Evolutionary conservation across 2,888 invertebrate genomes (phyloP).

Genomic region (Lasioglossum vierecki): DNA sequence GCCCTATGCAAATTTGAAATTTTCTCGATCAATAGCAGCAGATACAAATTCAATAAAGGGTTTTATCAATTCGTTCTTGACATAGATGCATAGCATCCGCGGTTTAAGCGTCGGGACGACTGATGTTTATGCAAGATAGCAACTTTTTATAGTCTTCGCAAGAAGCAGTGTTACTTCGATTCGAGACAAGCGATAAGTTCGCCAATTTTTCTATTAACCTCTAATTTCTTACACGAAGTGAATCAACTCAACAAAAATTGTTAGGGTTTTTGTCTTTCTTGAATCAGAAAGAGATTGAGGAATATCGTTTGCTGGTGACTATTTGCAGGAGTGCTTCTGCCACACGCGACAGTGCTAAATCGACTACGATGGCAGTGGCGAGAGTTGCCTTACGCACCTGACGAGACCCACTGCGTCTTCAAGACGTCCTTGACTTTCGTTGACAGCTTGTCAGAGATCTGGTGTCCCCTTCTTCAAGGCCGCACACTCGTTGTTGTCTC

Average conservation of each 20-base stretch:
- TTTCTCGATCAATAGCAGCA: no score
- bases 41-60: no score
- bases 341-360: constrained; percentile 91
- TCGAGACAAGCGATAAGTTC: no score
- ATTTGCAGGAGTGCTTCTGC: constrained; percentile 89
- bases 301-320: not conserved
- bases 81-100: not conserved
- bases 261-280: not conserved
- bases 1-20: no score
- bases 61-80: not conserved
- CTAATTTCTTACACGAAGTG: no score
- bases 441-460: constrained; percentile 94
- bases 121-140: not conserved
- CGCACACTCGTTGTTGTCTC: constrained; percentile 90
- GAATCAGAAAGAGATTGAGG: no score
- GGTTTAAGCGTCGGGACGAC: not conserved
- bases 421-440: constrained; percentile 97
- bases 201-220: no score
- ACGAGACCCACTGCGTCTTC: constrained; percentile 91
- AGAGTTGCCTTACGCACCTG: constrained; percentile 89
- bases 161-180: not conserved
- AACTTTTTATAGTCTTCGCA: not conserved
- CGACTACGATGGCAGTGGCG: constrained; percentile 95
- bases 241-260: no score
- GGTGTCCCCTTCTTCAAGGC: constrained; percentile 91